A percentile compares a stretch with the other conserved stretches of the same genome.
Evolutionary conservation across 1,140 invertebrate genomes (phyloP).

Genomic region (Conus ventricosus): DNA sequence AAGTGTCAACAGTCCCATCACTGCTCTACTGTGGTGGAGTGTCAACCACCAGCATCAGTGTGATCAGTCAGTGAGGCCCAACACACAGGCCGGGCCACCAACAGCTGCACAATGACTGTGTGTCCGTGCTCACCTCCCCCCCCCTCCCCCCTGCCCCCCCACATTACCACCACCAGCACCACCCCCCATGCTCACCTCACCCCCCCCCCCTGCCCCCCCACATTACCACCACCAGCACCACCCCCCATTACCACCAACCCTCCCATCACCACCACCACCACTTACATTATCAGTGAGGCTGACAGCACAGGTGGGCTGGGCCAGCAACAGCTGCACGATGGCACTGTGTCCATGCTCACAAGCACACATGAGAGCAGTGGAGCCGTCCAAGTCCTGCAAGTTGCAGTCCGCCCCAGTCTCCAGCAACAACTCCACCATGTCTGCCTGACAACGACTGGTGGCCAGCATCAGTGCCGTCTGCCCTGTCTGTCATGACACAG

Average conservation of each 20-base stretch:
- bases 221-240: not conserved
- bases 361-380: slow-evolving; percentile 95
- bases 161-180: too few relatives aligned
- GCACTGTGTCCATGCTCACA: slow-evolving; percentile 94
- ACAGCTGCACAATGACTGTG: too few relatives aligned
- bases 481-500: slow-evolving; percentile 80
- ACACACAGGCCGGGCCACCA: too few relatives aligned
- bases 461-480: slow-evolving; percentile 96
- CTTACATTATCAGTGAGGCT: slow-evolving; percentile 88
- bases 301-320: slow-evolving; percentile 89
- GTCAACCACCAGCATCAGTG: too few relatives aligned
- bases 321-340: slow-evolving; percentile 87
- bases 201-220: not conserved
- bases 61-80: too few relatives aligned
- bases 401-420: slow-evolving; percentile 93
- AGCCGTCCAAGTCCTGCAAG: slow-evolving; percentile 94
- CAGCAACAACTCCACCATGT: slow-evolving; percentile 88
- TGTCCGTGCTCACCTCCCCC: too few relatives aligned
- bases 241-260: not conserved
- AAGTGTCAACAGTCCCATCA: too few relatives aligned
- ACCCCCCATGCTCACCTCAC: too few relatives aligned
- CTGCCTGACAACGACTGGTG: slow-evolving; percentile 89
- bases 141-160: too few relatives aligned
- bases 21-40: too few relatives aligned
- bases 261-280: slow-evolving; percentile 40